phyloP scores from a whole-genome alignment of 2,797 vertebrate species.

The Pyrrhura leucotis region DNA sequence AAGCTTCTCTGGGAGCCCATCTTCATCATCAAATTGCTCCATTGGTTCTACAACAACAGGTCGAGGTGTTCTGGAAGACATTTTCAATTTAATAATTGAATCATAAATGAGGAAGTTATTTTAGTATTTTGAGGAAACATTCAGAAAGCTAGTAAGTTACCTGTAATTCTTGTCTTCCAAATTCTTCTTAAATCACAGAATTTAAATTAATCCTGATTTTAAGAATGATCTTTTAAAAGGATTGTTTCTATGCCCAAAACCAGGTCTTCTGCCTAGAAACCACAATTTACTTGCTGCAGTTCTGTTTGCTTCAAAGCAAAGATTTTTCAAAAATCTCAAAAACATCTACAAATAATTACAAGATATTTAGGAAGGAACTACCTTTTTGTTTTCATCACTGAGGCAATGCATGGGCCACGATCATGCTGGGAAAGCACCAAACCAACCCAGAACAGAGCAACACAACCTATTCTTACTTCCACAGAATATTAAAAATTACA shows the following conservation, averaged over 20 bases:
- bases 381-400: not conserved
- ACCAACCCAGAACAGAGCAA: not conserved
- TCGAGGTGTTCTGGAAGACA: constrained; percentile 87
- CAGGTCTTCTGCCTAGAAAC: not conserved
- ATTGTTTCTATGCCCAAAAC: not conserved
- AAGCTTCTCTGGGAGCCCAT: constrained; percentile 92
- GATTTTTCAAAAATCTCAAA: not conserved
- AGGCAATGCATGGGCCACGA: not conserved
- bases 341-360: not conserved
- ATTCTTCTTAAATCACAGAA: not conserved
- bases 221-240: not conserved
- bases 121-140: not conserved
- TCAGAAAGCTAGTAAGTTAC: not conserved
- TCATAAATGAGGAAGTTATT: not conserved
- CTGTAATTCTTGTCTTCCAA: not conserved
- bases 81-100: not conserved
- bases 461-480: not conserved
- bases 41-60: constrained; percentile 95
- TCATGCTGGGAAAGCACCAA: not conserved
- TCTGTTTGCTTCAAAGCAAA: not conserved
- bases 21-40: constrained; percentile 94
- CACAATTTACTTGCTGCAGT: not conserved
- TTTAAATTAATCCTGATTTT: not conserved
- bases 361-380: not conserved
- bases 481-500: not conserved